Evolutionary conservation across 2,888 invertebrate species (phyloP), one percentile per base, ranked within the genome.

Genomic region (Mayetiola destructor): DNA sequence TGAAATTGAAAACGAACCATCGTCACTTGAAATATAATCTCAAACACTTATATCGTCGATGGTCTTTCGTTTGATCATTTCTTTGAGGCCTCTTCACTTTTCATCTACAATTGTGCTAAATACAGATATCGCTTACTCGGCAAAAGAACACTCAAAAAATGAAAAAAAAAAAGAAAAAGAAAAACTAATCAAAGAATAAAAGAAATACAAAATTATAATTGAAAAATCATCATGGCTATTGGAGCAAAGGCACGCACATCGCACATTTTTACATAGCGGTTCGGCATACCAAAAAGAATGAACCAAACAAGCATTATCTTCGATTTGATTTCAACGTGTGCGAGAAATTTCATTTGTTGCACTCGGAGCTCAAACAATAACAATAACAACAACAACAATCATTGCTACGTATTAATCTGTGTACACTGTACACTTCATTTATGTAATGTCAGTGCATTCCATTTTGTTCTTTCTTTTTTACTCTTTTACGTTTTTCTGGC

Each of bases 161-260:
- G n/a, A n/a, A n/a, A n/a, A n/a, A n/a, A n/a, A n/a, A n/a, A n/a
- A n/a, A n/a, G n/a, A n/a, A n/a, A n/a, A n/a, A n/a, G n/a, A n/a
- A n/a, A 23, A 21, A 10, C 23, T 9, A n/a, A 14, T 48, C 12
- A 27, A 3, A 36, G 18, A 48, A 27, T 27, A 27, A 48, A 48
- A 48, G 27, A 5, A 3, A 12, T 12, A n/a, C n/a, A n/a, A n/a
- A 12, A 48, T 3, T n/a, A 27, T 48, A 48, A 48, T 48, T 48
- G 48, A 48, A 48, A 48, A 48, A 48, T 48, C 48, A 48, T 48
- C 48, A n/a, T 48, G 3, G 3, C 14, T 21, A 21, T 48, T 27
- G 27, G 16, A 48, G 27, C 29, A 48, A n/a, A n/a, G n/a, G n/a
- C n/a, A n/a, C n/a, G n/a, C n/a, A n/a, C n/a, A n/a, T n/a, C 29